Percentiles rank a stretch among this genome's conserved stretches.
These are phyloP conservation scores for Apostichopus japonicus DNA, from an alignment of 35 echinoderm and acorn worm species.

Conservation along the genomic window DNA sequence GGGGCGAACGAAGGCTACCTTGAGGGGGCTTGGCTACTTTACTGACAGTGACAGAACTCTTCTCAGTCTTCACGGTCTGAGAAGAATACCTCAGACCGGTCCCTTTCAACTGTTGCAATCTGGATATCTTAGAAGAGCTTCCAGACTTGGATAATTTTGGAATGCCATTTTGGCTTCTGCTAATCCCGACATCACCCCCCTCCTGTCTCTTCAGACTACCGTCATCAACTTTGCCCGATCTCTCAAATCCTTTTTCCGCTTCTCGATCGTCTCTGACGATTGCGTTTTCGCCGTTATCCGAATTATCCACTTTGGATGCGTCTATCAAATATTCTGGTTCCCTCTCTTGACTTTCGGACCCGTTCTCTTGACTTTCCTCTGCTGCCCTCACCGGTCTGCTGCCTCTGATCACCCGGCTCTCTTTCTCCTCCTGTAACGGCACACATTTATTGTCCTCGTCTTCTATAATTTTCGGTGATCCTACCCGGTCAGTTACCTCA, in stretches of 20 bases:
- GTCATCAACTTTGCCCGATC: not conserved
- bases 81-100: not conserved
- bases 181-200: not conserved
- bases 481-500: not conserved
- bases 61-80: not conserved
- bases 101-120: not conserved
- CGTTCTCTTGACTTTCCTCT: not conserved
- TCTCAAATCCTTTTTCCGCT: not conserved
- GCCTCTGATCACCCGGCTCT: too few species aligned
- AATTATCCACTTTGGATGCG: not conserved
- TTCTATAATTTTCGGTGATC: not conserved
- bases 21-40: not conserved
- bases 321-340: not conserved
- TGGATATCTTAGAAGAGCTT: conserved; percentile 10
- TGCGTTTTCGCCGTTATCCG: not conserved
- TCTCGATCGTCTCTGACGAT: not conserved
- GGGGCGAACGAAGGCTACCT: not conserved
- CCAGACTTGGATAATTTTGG: not conserved
- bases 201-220: not conserved
- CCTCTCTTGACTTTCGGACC: not conserved
- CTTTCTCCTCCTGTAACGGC: not conserved
- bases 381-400: not conserved
- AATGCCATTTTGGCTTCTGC: not conserved
- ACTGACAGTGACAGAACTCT: not conserved
- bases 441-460: not conserved